Evolutionary conservation across 2,888 invertebrate genomes (phyloP), one percentile per base, ranked within the genome.

Genomic region (Empis livida): DNA sequence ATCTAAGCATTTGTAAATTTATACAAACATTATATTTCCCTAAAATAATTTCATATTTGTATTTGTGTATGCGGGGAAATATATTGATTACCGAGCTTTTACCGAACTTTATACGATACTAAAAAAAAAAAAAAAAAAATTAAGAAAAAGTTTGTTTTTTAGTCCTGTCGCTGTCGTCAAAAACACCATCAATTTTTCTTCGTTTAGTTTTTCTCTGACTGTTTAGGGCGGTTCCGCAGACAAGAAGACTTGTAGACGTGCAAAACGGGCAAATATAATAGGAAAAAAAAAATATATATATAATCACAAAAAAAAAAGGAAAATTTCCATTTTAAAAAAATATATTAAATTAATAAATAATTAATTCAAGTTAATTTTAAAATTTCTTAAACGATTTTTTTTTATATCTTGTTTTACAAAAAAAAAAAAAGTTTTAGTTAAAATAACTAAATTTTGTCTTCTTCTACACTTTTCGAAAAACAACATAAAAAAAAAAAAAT

Each of bases 211-310:
- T 67, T 64, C 65, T 65, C 61, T 59, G 65, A 67, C 68, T 65
- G 67, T 68, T 68, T 68, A 68, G 68, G 68, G 68, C 68, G 68
- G 68, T 68, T 68, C 69, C 68, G 68, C 68, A 68, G 64, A 62
- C 65, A 66, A 66, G 60, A 56, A 54, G 60, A 60, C 56, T 58
- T 56, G 54, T 54, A 54, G 57, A 56, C 56, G 57, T 57, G 57
- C 55, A 59, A 53, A 55, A 54, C 54, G 52, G 53, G 49, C 50
- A 45, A 38, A 49, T 43, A 46, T 48, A 37, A 16, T 13, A 35
- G 9, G 2, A 31, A 23, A 43, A 48, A 48, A 46, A 46, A 47
- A 42, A 13, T 41, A 46, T 35, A 47, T 30, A 49, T 42, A 43
- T 46, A 16, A 42, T 49, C 35, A 42, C 41, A 40, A 43, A 49